Evolutionary conservation across 2,888 invertebrate genomes (phyloP), one percentile per base, ranked within the genome.

Genomic region (Macaria liturata): DNA sequence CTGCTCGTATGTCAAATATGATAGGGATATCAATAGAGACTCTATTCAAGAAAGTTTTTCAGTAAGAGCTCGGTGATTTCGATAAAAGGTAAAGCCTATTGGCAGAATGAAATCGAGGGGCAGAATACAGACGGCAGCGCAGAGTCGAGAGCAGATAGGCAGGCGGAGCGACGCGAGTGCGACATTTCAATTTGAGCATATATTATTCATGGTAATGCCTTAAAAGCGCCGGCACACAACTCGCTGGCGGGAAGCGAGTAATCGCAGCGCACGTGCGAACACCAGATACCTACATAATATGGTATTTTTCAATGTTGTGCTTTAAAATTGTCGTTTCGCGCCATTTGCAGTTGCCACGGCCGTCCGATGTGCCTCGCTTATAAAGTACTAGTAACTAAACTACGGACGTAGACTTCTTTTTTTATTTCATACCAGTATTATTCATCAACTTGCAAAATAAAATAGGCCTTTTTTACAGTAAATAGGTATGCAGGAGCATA

Each of bases 201-300:
- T 91, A 88, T 91, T 91, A 91, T 91, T 90, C 91, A 91, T 86
- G 89, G 88, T 91, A 91, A 90, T 90, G 86, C 90, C 89, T 89
- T 91, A 89, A 89, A 90, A 91, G 90, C 89, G 81, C 82, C 75
- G 78, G 79, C 86, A 83, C 82, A 85, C 83, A 82, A 84, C 82
- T 84, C 80, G 82, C 81, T 77, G 71, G 81, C 76, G 78, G 77
- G 71, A 68, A 77, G 81, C 87, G 84, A 82, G 86, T 84, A 88
- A 87, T 89, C 86, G 86, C 76, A 70, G 80, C 80, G 84, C 83
- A 88, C 88, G 87, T 89, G 83, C 82, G 77, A 81, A 78, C 80
- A 73, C 80, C 79, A 82, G 77, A 83, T 83, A 68, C 61, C 66
- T 66, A 83, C 73, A 72, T 80, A 81, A 76, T 81, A 81, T 74